Percentiles rank a stretch among this genome's conserved stretches.
Conservation (phyloP, 1,140 invertebrate species). For the Hylyphantes graminicola region DNA sequence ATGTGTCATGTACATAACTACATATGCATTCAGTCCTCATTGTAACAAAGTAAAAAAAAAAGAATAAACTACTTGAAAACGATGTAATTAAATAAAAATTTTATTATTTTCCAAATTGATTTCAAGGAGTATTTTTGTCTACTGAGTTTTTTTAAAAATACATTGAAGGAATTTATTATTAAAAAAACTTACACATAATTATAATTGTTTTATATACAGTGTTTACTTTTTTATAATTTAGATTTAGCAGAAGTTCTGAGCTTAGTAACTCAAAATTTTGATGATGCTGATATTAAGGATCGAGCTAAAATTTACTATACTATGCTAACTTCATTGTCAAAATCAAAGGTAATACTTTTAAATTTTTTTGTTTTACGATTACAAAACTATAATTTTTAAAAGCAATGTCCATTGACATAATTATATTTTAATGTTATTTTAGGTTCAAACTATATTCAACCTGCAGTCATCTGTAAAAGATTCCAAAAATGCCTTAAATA, state of each 20-base stretch:
- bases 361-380: background rate
- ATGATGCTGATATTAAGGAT: slow-evolving; percentile 51
- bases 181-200: background rate
- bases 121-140: too few species aligned
- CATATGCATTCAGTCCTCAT: too few species aligned
- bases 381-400: background rate
- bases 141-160: background rate
- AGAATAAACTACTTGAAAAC: too few species aligned
- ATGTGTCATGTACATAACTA: too few species aligned
- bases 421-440: background rate
- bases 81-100: background rate
- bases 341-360: slow-evolving; percentile 37
- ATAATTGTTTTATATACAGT: too few species aligned
- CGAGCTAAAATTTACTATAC: slow-evolving; percentile 57
- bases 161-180: too few species aligned
- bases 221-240: background rate
- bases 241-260: slow-evolving; percentile 55
- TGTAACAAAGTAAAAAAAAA: too few species aligned
- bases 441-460: slow-evolving; percentile 42
- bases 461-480: slow-evolving; percentile 11
- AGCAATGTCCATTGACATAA: background rate
- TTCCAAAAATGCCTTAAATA: slow-evolving; percentile 13
- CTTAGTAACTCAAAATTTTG: slow-evolving; percentile 14
- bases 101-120: background rate
- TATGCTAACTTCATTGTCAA: slow-evolving; percentile 45